Evolutionary conservation across 1,140 invertebrate species (phyloP).

Genomic region (Eriocheir sinensis): DNA sequence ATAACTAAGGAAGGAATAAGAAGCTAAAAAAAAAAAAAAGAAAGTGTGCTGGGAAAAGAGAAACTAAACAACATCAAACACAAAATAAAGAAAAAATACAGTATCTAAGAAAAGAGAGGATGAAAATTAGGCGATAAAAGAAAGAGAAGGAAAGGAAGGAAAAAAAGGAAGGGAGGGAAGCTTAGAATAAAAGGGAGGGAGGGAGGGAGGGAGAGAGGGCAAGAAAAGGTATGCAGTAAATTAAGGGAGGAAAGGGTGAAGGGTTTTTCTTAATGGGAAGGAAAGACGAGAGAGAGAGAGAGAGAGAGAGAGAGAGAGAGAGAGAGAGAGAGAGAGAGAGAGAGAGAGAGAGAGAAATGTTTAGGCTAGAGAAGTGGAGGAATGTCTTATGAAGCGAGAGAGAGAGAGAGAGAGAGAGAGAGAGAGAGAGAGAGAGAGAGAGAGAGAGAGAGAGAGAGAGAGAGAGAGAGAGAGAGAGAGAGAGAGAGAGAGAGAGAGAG

Average conservation of each 20-base stretch:
- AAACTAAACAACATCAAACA: background rate
- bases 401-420: slow-evolving; percentile 22
- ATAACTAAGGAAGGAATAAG: background rate
- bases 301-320: too few species aligned
- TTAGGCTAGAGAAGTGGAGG: background rate
- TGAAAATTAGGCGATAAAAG: background rate
- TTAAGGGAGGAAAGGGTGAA: background rate
- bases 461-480: background rate
- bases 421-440: background rate
- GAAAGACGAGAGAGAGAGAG: background rate
- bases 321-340: too few species aligned
- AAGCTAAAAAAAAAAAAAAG: background rate
- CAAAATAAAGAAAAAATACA: background rate
- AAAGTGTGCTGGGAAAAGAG: background rate
- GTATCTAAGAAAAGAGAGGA: background rate
- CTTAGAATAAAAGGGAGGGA: background rate
- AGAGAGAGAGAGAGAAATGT: background rate
- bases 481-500: too few species aligned
- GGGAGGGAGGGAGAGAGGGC: background rate
- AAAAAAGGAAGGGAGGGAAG: background rate
- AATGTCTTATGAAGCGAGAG: background rate
- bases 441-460: too few species aligned
- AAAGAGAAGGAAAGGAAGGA: background rate
- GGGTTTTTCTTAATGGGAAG: background rate
- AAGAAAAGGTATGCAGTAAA: background rate